phyloP scores from a whole-genome alignment of 2,888 invertebrate genomes.

The Parthenolecanium corni region DNA sequence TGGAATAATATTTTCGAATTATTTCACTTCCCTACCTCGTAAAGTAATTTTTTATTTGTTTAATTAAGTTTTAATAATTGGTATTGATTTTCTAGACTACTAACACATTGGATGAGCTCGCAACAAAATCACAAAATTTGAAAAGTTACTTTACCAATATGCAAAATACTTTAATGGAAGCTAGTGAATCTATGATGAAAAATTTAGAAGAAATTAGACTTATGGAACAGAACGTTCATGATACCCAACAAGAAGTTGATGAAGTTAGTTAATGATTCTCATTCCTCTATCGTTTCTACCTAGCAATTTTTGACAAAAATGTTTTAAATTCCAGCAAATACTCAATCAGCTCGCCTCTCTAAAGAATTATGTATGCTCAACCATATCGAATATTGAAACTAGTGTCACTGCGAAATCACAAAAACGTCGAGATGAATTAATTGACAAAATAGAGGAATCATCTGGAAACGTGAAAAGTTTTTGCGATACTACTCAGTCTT shows the following conservation, averaged over 20 bases:
- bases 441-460: not conserved
- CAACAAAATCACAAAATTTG: not conserved
- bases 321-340: not conserved
- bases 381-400: too few relatives aligned
- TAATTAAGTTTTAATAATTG: not conserved
- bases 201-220: not conserved
- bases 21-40: not conserved
- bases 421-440: not conserved
- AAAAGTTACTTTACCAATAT: not conserved
- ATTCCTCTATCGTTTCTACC: too few relatives aligned
- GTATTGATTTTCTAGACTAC: not conserved
- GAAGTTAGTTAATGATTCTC: not conserved
- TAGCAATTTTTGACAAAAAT: not conserved
- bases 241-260: not conserved
- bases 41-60: not conserved
- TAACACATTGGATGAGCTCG: not conserved
- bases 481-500: not conserved
- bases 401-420: not conserved
- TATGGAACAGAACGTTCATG: not conserved
- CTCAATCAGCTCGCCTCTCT: not conserved
- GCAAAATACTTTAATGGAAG: not conserved
- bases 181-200: not conserved
- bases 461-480: not conserved
- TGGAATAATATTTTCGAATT: not conserved
- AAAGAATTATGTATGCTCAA: too few relatives aligned